Conservation (phyloP, 2,113 vertebrate species). For the Phodopus roborovskii region DNA sequence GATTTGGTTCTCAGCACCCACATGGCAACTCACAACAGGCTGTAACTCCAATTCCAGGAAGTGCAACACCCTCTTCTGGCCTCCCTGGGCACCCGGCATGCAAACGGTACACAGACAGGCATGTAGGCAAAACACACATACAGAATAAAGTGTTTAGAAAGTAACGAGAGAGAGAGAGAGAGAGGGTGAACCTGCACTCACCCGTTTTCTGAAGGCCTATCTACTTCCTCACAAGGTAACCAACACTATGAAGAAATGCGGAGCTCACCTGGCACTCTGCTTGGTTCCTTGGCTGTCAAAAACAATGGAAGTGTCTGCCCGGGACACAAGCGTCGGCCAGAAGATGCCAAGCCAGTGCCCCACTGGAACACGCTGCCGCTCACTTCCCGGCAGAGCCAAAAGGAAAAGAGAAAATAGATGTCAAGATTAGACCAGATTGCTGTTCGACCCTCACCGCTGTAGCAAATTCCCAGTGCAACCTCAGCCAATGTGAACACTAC, state of each 20-base stretch:
- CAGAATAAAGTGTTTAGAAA: not conserved
- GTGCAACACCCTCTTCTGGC: not conserved
- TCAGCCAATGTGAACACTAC: not conserved
- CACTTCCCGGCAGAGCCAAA: slow-evolving; percentile 81
- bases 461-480: not conserved
- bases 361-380: slow-evolving; percentile 92
- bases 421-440: not conserved
- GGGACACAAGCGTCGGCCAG: slow-evolving; percentile 86
- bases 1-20: not conserved
- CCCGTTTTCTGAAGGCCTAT: not conserved
- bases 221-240: slow-evolving; percentile 34
- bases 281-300: slow-evolving; percentile 90
- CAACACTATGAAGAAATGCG: slow-evolving; percentile 38
- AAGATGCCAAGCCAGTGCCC: slow-evolving; percentile 92
- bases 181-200: slow-evolving; percentile 16
- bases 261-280: slow-evolving; percentile 90
- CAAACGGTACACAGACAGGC: not conserved
- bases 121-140: not conserved
- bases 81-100: not conserved
- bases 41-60: not conserved
- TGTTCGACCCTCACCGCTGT: not conserved
- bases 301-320: slow-evolving; percentile 88
- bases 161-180: not conserved
- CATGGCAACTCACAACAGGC: not conserved
- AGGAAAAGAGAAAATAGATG: slow-evolving; percentile 40